Percentiles rank a stretch among this genome's conserved stretches.
phyloP scores from a whole-genome alignment of 2,888 invertebrate species.

The Malacosoma neustria region DNA sequence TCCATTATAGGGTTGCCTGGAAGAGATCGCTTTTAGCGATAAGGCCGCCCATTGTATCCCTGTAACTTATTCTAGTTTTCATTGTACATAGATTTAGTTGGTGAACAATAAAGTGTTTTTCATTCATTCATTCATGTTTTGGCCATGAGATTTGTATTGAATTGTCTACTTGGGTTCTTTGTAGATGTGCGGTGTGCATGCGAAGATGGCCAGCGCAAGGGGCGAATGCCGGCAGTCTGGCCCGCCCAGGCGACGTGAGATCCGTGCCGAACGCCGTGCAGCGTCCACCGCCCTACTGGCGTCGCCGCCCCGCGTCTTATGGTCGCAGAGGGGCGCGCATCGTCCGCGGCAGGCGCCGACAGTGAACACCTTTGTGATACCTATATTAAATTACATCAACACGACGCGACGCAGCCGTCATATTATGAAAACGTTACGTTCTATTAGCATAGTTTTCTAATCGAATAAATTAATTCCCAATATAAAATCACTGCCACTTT shows the following conservation, averaged over 20 bases:
- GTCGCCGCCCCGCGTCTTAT: constrained; percentile 15
- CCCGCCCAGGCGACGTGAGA: constrained; percentile 29
- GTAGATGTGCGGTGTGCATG: constrained; percentile 63
- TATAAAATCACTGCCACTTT: constrained; percentile 9
- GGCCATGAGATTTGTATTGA: too few relatives aligned
- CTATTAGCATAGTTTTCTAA: background rate
- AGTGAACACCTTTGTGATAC: constrained; percentile 17
- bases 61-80: too few relatives aligned
- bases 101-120: too few relatives aligned
- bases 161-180: too few relatives aligned
- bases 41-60: too few relatives aligned
- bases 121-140: too few relatives aligned
- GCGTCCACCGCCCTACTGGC: constrained; percentile 16
- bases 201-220: constrained; percentile 35
- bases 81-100: too few relatives aligned
- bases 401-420: too few relatives aligned
- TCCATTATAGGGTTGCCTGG: too few relatives aligned
- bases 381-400: constrained; percentile 1
- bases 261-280: constrained; percentile 46
- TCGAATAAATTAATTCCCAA: constrained; percentile 2
- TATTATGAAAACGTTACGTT: too few relatives aligned
- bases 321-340: constrained; percentile 17
- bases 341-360: constrained; percentile 36
- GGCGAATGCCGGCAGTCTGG: constrained; percentile 8
- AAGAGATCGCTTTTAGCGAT: too few relatives aligned